phyloP scores from a whole-genome alignment of 2,797 vertebrate genomes.

The Danio tinwini region DNA sequence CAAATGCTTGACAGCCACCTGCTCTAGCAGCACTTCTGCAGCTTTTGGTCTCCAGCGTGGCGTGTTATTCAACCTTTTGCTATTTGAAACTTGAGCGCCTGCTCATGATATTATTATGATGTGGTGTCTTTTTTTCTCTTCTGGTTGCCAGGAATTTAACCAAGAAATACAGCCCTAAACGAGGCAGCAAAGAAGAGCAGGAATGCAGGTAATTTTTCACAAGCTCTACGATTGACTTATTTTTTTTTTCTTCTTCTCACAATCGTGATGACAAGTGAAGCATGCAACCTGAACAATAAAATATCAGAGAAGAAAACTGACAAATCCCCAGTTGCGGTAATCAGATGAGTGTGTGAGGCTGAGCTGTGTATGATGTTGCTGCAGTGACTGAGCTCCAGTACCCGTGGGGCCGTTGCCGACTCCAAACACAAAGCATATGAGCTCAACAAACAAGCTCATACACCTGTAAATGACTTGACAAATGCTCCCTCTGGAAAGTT shows the following conservation, averaged over 20 bases:
- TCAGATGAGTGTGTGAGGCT: background rate
- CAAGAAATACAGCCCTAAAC: conserved; percentile 88
- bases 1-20: conserved; percentile 17
- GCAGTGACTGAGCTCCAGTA: conserved; percentile 13
- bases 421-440: conserved; percentile 39
- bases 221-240: background rate
- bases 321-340: conserved; percentile 22
- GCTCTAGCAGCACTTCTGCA: background rate
- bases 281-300: conserved; percentile 11
- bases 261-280: conserved; percentile 9
- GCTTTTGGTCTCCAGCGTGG: background rate
- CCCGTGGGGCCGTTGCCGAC: conserved; percentile 8
- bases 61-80: conserved; percentile 19
- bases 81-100: conserved; percentile 23
- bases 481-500: conserved; percentile 27
- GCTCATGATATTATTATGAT: conserved; percentile 11
- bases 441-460: conserved; percentile 21
- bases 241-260: background rate
- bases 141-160: conserved; percentile 81
- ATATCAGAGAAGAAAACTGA: background rate
- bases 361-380: conserved; percentile 36
- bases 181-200: conserved; percentile 86
- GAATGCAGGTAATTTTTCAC: conserved; percentile 81
- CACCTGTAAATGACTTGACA: conserved; percentile 58
- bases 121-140: conserved; percentile 26